These are phyloP conservation scores for Lasioglossum calceatum DNA, from an alignment of 2,888 invertebrate genomes.

Conservation along the genomic window DNA sequence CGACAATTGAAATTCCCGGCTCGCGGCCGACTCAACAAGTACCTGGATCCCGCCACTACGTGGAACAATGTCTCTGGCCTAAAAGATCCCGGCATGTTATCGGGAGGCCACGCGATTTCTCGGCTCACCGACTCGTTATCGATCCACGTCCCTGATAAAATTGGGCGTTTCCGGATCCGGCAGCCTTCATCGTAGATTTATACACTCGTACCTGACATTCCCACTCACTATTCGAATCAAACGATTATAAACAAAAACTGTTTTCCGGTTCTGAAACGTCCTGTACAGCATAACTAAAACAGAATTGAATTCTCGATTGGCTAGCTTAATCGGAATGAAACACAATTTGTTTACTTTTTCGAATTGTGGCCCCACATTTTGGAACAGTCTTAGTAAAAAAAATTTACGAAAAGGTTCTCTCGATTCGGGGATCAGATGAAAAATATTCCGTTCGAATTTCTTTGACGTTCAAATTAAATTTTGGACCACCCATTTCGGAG, in stretches of 20 bases:
- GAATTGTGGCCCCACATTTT: background rate
- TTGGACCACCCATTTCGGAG: background rate
- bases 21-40: constrained; percentile 61
- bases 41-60: constrained; percentile 33
- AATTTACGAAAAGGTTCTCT: background rate
- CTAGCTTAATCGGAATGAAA: no score
- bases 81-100: constrained; percentile 21
- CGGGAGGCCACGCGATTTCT: constrained; percentile 19
- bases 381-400: background rate
- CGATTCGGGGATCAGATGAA: background rate
- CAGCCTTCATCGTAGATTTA: background rate
- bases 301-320: background rate
- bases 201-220: background rate
- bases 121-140: constrained; percentile 30
- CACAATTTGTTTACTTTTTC: no score
- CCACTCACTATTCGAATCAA: background rate
- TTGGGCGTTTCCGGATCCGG: background rate
- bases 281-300: background rate
- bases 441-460: background rate
- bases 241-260: background rate
- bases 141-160: constrained; percentile 22
- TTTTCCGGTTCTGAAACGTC: background rate
- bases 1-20: constrained; percentile 60
- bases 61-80: constrained; percentile 30
- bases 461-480: background rate